Evolutionary conservation across 2,113 vertebrate genomes (phyloP).

Genomic region (Pedionomus torquatus): DNA sequence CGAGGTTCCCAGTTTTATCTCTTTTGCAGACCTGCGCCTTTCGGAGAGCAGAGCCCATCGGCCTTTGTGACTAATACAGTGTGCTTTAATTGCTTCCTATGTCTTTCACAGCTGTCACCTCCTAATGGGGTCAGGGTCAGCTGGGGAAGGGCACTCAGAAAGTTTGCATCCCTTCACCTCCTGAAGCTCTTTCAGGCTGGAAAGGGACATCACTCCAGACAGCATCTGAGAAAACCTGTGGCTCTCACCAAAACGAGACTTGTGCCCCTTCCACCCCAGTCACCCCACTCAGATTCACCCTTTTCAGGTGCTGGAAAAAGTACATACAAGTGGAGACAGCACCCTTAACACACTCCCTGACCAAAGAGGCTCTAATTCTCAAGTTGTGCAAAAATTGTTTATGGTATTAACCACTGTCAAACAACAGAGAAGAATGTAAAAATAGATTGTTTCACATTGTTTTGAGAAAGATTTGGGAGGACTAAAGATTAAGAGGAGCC

Average conservation of each 20-base stretch:
- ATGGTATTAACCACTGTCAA: neutral
- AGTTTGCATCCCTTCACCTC: conserved; percentile 3
- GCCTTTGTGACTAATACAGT: conserved; percentile 66
- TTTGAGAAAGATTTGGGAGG: neutral
- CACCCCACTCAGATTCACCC: neutral
- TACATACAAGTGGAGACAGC: neutral
- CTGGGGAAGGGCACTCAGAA: neutral
- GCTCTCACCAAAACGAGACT: neutral
- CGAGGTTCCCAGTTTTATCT: conserved; percentile 75
- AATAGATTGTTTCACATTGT: neutral
- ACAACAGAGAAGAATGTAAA: neutral
- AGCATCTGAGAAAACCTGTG: neutral
- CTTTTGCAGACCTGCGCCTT: conserved; percentile 80
- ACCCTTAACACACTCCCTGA: neutral
- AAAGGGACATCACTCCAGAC: neutral
- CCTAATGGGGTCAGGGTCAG: conserved; percentile 20
- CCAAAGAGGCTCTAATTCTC: neutral
- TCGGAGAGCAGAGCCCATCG: conserved; percentile 19
- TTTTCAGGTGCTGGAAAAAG: neutral
- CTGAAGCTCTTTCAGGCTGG: neutral
- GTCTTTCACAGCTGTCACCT: conserved; percentile 81
- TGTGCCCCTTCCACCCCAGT: neutral
- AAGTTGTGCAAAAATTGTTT: neutral
- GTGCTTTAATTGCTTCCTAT: conserved; percentile 84
- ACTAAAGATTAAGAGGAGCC: conserved; percentile 17